Percentiles rank a stretch among this genome's conserved stretches.
Conservation (phyloP, 2,888 invertebrate species). For the Cataglyphis rosenhaueri region DNA sequence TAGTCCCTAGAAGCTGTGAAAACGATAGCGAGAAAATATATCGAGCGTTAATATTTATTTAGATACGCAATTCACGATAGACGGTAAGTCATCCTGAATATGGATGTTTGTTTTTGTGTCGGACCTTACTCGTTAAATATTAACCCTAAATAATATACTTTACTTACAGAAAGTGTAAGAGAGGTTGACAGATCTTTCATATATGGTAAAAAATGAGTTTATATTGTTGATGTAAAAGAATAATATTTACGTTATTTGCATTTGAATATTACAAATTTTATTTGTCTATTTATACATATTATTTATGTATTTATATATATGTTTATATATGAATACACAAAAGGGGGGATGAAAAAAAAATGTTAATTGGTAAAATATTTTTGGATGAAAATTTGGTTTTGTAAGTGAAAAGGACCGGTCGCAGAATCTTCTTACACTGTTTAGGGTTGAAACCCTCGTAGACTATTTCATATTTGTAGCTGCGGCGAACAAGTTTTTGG, state of each 20-base stretch:
- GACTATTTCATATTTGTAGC: conserved; percentile 36
- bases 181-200: conserved; percentile 15
- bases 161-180: conserved; percentile 43
- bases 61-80: conserved; percentile 45
- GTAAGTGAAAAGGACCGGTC: background rate
- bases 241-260: background rate
- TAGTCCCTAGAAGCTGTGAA: conserved; percentile 48
- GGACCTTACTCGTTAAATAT: conserved; percentile 50
- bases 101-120: conserved; percentile 71
- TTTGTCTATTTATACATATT: background rate
- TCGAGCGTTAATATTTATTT: conserved; percentile 62
- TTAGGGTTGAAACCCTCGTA: conserved; percentile 25
- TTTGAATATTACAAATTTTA: conserved; percentile 2
- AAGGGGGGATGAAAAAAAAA: background rate
- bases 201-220: background rate
- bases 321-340: background rate
- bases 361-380: background rate
- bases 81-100: conserved; percentile 65
- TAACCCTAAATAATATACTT: conserved; percentile 43
- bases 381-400: conserved; percentile 14
- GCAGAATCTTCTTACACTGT: conserved; percentile 25
- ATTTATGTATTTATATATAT: conserved; percentile 14
- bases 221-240: background rate
- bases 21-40: conserved; percentile 23
- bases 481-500: conserved; percentile 26